These are phyloP conservation scores for Charina bottae DNA, from an alignment of 2,113 vertebrate species.

Conservation along the genomic window DNA sequence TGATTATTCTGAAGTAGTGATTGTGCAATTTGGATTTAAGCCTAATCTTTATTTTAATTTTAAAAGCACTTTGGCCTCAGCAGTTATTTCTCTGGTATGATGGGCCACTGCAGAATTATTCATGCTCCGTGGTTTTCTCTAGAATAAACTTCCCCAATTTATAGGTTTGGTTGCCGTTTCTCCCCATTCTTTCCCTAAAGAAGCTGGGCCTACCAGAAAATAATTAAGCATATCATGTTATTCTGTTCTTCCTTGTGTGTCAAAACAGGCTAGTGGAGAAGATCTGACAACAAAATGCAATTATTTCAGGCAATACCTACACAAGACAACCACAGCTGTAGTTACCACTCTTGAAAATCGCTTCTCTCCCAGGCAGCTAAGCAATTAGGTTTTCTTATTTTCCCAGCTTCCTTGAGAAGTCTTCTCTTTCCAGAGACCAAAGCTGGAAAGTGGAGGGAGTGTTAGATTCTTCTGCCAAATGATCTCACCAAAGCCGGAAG, in stretches of 20 bases:
- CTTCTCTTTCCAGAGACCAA: constrained; percentile 8
- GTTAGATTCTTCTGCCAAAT: not conserved
- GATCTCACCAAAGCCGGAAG: constrained; percentile 2
- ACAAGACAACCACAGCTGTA: constrained; percentile 5
- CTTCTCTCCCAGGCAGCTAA: constrained; percentile 13
- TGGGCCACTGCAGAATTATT: not conserved
- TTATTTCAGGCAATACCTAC: constrained; percentile 13
- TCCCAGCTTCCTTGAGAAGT: not conserved
- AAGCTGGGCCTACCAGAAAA: constrained; percentile 18
- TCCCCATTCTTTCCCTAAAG: not conserved
- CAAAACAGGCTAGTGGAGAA: constrained; percentile 17
- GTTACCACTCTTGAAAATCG: not conserved
- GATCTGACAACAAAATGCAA: constrained; percentile 27
- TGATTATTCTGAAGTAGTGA: not conserved
- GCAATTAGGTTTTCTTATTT: constrained; percentile 1
- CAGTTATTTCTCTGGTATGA: not conserved
- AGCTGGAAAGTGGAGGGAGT: not conserved
- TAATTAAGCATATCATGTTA: constrained; percentile 33
- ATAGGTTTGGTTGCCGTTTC: not conserved
- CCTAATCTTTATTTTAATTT: not conserved
- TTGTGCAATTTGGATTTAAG: not conserved
- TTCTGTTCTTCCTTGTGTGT: constrained; percentile 9
- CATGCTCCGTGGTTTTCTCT: not conserved
- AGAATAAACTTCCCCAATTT: not conserved
- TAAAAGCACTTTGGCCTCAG: not conserved